Percentiles rank a stretch among this genome's conserved stretches.
These are phyloP conservation scores for Hirtodrosophila duncani DNA, from an alignment of 2,888 invertebrate species.

Conservation along the genomic window DNA sequence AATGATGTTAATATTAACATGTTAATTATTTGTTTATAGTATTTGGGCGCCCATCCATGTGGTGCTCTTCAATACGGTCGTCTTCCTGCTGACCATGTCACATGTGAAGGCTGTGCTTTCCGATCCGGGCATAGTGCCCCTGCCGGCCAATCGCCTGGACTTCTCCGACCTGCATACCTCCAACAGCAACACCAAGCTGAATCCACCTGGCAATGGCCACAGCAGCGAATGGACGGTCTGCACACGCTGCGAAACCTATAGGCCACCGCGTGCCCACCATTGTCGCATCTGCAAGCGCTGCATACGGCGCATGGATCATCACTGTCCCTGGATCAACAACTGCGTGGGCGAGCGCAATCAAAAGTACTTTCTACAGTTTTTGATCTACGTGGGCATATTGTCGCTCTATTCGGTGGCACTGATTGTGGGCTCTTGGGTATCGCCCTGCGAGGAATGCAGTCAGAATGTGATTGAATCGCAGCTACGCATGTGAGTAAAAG, in stretches of 20 bases:
- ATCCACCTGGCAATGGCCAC: constrained; percentile 77
- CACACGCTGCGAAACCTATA: constrained; percentile 86
- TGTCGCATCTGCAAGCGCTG: constrained; percentile 92
- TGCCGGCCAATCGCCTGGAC: constrained; percentile 85
- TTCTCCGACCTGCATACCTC: constrained; percentile 87
- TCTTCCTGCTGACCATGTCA: constrained; percentile 86
- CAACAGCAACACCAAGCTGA: constrained; percentile 79
- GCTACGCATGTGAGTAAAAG: constrained; percentile 86
- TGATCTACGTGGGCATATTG: constrained; percentile 86
- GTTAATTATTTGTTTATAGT: constrained; percentile 78
- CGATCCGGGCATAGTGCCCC: constrained; percentile 93
- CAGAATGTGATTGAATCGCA: constrained; percentile 84
- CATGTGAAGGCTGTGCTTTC: constrained; percentile 91
- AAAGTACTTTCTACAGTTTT: constrained; percentile 93
- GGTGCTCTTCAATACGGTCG: constrained; percentile 87
- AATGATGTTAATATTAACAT: background rate
- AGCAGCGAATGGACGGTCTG: constrained; percentile 86
- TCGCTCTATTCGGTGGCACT: constrained; percentile 84
- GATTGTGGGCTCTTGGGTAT: constrained; percentile 85
- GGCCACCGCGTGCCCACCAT: constrained; percentile 91
- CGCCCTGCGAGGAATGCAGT: constrained; percentile 84
- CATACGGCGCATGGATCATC: constrained; percentile 81
- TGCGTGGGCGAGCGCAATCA: constrained; percentile 95
- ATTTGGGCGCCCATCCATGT: constrained; percentile 91
- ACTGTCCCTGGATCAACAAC: constrained; percentile 96